These are phyloP conservation scores for Verasper variegatus DNA, from an alignment of 2,113 vertebrate genomes.

Conservation along the genomic window DNA sequence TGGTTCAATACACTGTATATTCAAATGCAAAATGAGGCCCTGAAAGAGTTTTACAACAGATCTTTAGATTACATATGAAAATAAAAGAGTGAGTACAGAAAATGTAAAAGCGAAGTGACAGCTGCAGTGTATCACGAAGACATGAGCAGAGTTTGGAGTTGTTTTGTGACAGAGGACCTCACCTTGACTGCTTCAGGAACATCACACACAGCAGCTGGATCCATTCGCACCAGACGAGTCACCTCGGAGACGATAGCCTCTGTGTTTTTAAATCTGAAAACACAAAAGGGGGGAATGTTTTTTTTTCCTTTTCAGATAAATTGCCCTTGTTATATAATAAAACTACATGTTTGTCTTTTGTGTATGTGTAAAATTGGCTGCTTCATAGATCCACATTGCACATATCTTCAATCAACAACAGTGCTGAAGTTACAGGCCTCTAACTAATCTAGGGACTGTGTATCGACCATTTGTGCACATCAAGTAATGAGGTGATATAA, in stretches of 20 bases:
- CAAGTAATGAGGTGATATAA: no score
- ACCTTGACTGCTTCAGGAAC: conserved; percentile 97
- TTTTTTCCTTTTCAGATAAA: neutral
- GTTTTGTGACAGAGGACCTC: conserved; percentile 1
- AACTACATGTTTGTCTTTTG: neutral
- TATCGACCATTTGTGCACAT: neutral
- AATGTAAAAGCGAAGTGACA: no score
- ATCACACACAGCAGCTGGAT: conserved; percentile 93
- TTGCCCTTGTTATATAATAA: neutral
- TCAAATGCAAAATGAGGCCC: no score
- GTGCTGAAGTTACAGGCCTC: neutral
- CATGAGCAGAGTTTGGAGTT: no score
- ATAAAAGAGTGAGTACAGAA: no score
- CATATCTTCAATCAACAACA: neutral
- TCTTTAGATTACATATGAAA: neutral
- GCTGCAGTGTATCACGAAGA: no score
- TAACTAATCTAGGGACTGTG: neutral
- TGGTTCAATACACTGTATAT: neutral
- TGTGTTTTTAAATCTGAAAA: conserved; percentile 93
- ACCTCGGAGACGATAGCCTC: conserved; percentile 95
- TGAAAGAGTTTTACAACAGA: neutral
- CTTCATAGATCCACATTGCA: neutral
- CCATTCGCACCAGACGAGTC: conserved; percentile 93
- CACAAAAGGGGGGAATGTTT: neutral
- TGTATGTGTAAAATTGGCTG: neutral